phyloP scores from a whole-genome alignment of 2,888 invertebrate genomes.

The Caenorhabditis sinica region DNA sequence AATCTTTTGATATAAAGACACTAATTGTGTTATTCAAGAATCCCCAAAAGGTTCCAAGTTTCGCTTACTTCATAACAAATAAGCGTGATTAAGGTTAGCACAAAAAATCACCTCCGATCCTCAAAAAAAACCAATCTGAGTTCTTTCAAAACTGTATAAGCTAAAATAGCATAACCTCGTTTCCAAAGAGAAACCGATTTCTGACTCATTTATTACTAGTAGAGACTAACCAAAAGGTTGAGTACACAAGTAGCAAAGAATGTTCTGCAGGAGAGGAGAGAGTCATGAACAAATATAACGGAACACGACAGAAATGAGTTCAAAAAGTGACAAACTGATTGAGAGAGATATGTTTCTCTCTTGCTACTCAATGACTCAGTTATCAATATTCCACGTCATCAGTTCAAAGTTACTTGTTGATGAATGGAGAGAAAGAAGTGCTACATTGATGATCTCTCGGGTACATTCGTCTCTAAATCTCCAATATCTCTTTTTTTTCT shows the following conservation, averaged over 20 bases:
- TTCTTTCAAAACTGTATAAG: too few species aligned
- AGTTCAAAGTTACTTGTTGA: conserved; percentile 5
- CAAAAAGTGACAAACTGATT: conserved; percentile 32
- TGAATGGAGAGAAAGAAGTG: background rate
- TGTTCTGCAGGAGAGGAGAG: background rate
- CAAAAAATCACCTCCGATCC: too few species aligned
- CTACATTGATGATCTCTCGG: conserved; percentile 11
- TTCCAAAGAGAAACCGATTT: background rate
- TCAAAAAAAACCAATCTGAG: too few species aligned
- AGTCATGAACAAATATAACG: conserved; percentile 26
- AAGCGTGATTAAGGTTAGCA: too few species aligned
- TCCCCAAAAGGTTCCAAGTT: too few species aligned
- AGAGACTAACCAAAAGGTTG: background rate
- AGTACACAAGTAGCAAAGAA: conserved; percentile 8
- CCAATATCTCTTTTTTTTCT: background rate
- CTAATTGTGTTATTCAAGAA: too few species aligned
- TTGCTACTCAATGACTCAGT: background rate
- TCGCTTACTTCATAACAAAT: too few species aligned
- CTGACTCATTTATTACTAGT: background rate
- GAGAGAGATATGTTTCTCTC: background rate
- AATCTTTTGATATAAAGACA: too few species aligned
- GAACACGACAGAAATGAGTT: conserved; percentile 32
- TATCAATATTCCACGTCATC: background rate
- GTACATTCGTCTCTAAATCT: background rate
- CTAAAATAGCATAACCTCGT: too few species aligned